These are phyloP conservation scores for Muntiacus muntjak DNA, from an alignment of 2,113 vertebrate genomes.

Conservation along the genomic window DNA sequence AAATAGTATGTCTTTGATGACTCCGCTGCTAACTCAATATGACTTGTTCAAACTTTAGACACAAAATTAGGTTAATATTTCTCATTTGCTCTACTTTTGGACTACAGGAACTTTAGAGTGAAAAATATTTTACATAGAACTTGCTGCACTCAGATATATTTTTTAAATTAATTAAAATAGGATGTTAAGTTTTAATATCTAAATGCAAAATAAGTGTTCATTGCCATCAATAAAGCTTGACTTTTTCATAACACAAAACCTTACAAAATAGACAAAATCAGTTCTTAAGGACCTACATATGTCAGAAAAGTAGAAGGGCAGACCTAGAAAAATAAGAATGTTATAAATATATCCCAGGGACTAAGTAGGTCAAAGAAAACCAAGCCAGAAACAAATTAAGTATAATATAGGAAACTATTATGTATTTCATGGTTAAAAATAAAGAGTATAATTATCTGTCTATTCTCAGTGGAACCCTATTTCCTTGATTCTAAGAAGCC, in stretches of 20 bases:
- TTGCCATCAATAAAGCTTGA: not conserved
- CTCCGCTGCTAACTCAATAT: rapidly evolving
- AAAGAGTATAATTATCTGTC: not conserved
- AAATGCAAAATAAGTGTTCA: not conserved
- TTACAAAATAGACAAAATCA: not conserved
- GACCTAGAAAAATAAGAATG: not conserved
- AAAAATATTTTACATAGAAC: not conserved
- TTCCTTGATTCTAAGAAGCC: conserved; percentile 22
- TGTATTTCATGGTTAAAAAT: not conserved
- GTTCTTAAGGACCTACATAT: not conserved
- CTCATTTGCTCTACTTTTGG: not conserved
- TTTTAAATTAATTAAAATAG: not conserved
- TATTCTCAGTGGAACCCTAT: not conserved
- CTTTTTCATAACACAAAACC: not conserved
- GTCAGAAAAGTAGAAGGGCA: not conserved
- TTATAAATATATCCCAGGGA: not conserved
- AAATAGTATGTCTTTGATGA: not conserved
- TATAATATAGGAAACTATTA: not conserved
- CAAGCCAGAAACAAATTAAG: not conserved
- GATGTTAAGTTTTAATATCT: not conserved
- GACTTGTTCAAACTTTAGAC: not conserved
- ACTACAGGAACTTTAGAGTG: not conserved
- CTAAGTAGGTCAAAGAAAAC: not conserved
- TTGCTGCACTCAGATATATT: not conserved
- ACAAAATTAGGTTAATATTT: not conserved